These are phyloP conservation scores for Chironomus riparius DNA, from an alignment of 2,888 invertebrate species.

Conservation along the genomic window DNA sequence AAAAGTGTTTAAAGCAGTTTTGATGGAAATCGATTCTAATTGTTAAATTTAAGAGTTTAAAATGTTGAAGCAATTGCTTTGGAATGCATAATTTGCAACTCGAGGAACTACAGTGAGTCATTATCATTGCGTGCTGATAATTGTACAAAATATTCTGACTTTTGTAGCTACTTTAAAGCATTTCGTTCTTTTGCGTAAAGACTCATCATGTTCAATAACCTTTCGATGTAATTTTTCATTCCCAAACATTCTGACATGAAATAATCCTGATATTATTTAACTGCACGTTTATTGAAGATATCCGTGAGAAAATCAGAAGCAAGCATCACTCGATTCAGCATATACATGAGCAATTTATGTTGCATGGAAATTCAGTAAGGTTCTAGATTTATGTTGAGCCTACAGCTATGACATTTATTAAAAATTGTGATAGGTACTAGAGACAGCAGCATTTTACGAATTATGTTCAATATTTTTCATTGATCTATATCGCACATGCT, in stretches of 20 bases:
- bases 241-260: background rate
- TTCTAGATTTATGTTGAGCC: background rate
- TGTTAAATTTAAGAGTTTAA: too few relatives aligned
- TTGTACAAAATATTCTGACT: background rate
- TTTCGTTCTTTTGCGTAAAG: background rate
- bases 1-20: too few relatives aligned
- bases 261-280: background rate
- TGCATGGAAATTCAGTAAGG: background rate
- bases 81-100: background rate
- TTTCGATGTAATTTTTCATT: slow-evolving; percentile 10
- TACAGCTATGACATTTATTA: background rate
- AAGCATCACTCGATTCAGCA: background rate
- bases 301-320: background rate
- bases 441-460: background rate
- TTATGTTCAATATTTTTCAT: background rate
- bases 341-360: background rate
- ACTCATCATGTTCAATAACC: slow-evolving; percentile 22
- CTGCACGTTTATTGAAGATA: background rate
- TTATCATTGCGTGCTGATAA: slow-evolving; percentile 21
- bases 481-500: background rate
- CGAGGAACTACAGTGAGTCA: slow-evolving; percentile 15
- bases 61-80: background rate
- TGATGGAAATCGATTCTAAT: too few relatives aligned
- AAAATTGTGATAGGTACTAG: background rate
- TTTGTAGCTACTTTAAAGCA: background rate